Evolutionary conservation across 1,140 invertebrate genomes (phyloP), one percentile per base, ranked within the genome.

Genomic region (Neocloeon triangulifer): DNA sequence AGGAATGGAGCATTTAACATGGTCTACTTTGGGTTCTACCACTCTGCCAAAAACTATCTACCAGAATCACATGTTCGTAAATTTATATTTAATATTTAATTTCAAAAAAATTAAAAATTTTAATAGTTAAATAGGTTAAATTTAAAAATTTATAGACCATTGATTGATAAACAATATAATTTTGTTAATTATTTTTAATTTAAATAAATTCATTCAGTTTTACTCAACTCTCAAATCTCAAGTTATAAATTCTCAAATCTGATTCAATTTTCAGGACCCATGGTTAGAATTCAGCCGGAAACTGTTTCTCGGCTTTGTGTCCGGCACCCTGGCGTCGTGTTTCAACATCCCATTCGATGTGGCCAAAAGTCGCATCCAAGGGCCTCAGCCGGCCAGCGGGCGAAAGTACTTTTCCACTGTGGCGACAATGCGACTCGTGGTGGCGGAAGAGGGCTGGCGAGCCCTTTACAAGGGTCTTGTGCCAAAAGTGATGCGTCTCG

Each of bases 261-360:
- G 34, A 25, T 31, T 38, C 25, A 23, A 37, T 42, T 55, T 52
- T 33, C 49, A 82, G 73, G 72, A 77, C 54, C 60, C 57, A 1
- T 40, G 60, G 0, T 38, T 61, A 35, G 76, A 80, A 45, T 71
- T 84, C 39, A 41, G 64, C 5, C 54, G 69, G 14, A 73, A 77
- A 51, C 62, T 88, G 2, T 49, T 59, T 5, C 73, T 91, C 36
- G 85, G 85, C 27, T 85, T 94, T 45, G 55, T 61, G 14, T 78
- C 82, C 14, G 85, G 85, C 7, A 74, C 73, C 0, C 44, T 89
- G 12, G 80, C 73, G 14, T 89, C 81, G 1, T 69, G 71, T 45
- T 55, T 82, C 15, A 94, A 94, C 50, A 92, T 92, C 58, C 86
- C 86, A 17, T 92, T 91, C 55, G 88, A 94, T 52, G 88, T 94